phyloP scores from a whole-genome alignment of 2,888 invertebrate species.

The Ditula angustiorana region DNA sequence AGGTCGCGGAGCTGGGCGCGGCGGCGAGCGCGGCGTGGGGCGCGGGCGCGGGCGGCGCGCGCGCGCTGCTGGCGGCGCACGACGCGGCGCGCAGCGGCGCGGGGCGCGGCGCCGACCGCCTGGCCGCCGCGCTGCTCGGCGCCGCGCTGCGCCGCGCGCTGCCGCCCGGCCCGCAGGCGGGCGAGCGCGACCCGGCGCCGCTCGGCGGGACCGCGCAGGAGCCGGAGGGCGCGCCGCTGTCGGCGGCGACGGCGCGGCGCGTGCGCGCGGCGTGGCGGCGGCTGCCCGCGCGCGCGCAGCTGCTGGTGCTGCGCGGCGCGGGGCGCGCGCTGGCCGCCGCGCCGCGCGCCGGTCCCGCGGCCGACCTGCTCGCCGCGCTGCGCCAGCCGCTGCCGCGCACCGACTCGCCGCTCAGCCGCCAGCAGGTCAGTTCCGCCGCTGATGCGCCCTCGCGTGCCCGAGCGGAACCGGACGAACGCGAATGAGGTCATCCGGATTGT shows the following conservation, averaged over 20 bases:
- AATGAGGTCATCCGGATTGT: background rate
- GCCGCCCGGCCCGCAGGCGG: background rate
- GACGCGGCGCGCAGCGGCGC: constrained; percentile 42
- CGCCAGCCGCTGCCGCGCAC: constrained; percentile 18
- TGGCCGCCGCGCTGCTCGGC: constrained; percentile 16
- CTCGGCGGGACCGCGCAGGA: constrained; percentile 30
- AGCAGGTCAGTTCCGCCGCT: background rate
- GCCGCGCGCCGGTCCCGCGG: constrained; percentile 20
- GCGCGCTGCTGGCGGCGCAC: constrained; percentile 41
- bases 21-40: constrained; percentile 5
- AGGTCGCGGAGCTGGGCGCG: constrained; percentile 22
- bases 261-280: constrained; percentile 36
- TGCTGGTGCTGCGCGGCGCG: constrained; percentile 23
- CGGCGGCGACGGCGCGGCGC: constrained; percentile 30
- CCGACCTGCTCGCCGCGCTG: constrained; percentile 14
- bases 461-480: background rate
- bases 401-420: background rate
- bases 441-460: too few relatives aligned
- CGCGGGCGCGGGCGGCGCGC: constrained; percentile 37
- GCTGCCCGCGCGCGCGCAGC: constrained; percentile 42
- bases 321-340: constrained; percentile 38
- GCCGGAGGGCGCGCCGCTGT: constrained; percentile 14
- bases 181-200: background rate
- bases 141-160: background rate
- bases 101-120: constrained; percentile 38